Evolutionary conservation across 1,140 invertebrate species (phyloP).

Genomic region (Orius insidiosus): DNA sequence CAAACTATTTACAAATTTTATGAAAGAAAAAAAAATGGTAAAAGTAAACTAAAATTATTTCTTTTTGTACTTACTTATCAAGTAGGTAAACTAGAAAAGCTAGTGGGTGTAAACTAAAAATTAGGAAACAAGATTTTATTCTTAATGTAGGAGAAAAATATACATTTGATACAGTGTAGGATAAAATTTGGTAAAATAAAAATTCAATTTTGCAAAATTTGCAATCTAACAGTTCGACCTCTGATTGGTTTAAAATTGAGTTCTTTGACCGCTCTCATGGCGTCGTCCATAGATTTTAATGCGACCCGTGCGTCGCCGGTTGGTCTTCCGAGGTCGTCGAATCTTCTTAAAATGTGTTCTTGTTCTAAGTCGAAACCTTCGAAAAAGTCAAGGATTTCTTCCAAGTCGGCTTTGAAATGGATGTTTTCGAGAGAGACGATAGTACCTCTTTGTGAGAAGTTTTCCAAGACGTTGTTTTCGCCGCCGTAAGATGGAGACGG

Average conservation of each 20-base stretch:
- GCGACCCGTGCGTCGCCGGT: constrained; percentile 79
- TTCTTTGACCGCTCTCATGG: constrained; percentile 23
- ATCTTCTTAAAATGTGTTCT: constrained; percentile 63
- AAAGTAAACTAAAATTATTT: too few relatives aligned
- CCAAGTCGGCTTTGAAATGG: constrained; percentile 64
- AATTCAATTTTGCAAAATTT: constrained; percentile 1
- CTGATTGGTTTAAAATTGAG: constrained; percentile 10
- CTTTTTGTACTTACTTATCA: too few relatives aligned
- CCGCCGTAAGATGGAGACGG: constrained; percentile 10
- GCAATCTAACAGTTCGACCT: constrained; percentile 12
- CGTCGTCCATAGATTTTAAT: constrained; percentile 56
- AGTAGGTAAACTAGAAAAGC: too few relatives aligned
- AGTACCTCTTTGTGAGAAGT: constrained; percentile 61
- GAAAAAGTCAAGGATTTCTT: constrained; percentile 79
- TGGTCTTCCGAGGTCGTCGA: constrained; percentile 64
- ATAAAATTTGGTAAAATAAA: background rate
- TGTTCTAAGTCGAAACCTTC: constrained; percentile 50
- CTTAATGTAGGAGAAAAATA: too few relatives aligned
- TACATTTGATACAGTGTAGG: background rate
- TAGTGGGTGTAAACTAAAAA: too few relatives aligned
- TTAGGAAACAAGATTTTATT: too few relatives aligned
- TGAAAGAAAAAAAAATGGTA: too few relatives aligned
- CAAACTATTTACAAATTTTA: too few relatives aligned
- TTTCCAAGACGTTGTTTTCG: constrained; percentile 27
- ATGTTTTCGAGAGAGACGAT: constrained; percentile 70